A percentile compares a stretch with the other conserved stretches of the same genome.
phyloP scores from a whole-genome alignment of 2,113 vertebrate species.

The Salminus brasiliensis region DNA sequence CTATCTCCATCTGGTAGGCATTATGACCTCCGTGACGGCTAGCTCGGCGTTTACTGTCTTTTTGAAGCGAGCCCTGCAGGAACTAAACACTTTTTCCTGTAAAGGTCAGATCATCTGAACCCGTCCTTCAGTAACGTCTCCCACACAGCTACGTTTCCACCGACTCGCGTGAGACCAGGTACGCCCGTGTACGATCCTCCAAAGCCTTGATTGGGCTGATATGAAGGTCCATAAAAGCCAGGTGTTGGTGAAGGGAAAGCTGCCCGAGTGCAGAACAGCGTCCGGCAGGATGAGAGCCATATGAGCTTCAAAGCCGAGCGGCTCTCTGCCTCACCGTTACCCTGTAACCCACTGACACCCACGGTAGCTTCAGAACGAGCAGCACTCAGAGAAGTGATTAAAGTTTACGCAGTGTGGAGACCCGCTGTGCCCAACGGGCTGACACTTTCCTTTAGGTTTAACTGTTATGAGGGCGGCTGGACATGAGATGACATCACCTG shows the following conservation, averaged over 20 bases:
- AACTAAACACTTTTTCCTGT: constrained; percentile 32
- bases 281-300: background rate
- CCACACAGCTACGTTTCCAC: background rate
- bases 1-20: constrained; percentile 44
- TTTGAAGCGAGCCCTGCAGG: constrained; percentile 43
- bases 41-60: constrained; percentile 27
- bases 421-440: background rate
- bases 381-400: constrained; percentile 27
- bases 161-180: background rate
- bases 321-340: background rate
- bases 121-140: background rate
- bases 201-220: constrained; percentile 33
- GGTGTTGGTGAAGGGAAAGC: constrained; percentile 10
- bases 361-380: background rate
- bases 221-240: constrained; percentile 32
- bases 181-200: background rate
- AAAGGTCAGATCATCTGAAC: constrained; percentile 20
- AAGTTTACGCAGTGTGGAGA: constrained; percentile 13
- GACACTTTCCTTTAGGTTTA: background rate
- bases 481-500: background rate
- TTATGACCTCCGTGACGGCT: constrained; percentile 20
- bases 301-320: constrained; percentile 38
- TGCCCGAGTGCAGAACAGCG: background rate
- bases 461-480: background rate
- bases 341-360: constrained; percentile 4